These are phyloP conservation scores for Sciurus niger DNA, from an alignment of 2,113 vertebrate genomes.

Conservation along the genomic window DNA sequence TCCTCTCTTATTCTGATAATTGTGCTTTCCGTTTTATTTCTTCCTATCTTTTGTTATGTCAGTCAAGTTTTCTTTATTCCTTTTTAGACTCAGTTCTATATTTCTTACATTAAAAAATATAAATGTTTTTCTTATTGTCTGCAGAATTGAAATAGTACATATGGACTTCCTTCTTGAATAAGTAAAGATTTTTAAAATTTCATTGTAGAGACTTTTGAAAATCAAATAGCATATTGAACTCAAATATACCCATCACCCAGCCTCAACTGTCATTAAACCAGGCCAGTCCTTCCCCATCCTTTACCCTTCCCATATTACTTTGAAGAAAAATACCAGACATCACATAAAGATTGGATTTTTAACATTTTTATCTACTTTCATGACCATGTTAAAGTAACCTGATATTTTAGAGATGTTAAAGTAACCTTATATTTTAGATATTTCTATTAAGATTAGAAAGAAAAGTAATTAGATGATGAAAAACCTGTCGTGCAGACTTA, in stretches of 20 bases:
- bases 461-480: background rate
- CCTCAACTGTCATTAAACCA: background rate
- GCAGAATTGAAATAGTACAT: conserved; percentile 32
- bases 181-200: background rate
- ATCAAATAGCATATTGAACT: background rate
- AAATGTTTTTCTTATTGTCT: conserved; percentile 27
- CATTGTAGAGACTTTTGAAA: background rate
- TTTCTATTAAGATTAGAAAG: background rate
- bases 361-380: conserved; percentile 19
- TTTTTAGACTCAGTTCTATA: conserved; percentile 9
- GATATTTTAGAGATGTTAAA: conserved; percentile 16
- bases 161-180: background rate
- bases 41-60: background rate
- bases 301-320: background rate
- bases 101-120: conserved; percentile 28
- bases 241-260: background rate
- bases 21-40: conserved; percentile 23
- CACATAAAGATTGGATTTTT: background rate
- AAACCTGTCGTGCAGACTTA: background rate
- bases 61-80: conserved; percentile 4
- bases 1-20: conserved; percentile 40
- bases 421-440: conserved; percentile 9
- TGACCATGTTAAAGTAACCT: background rate
- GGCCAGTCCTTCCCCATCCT: background rate
- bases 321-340: conserved; percentile 7